phyloP scores from a whole-genome alignment of 2,797 vertebrate species.

The Sebastes iracundus region DNA sequence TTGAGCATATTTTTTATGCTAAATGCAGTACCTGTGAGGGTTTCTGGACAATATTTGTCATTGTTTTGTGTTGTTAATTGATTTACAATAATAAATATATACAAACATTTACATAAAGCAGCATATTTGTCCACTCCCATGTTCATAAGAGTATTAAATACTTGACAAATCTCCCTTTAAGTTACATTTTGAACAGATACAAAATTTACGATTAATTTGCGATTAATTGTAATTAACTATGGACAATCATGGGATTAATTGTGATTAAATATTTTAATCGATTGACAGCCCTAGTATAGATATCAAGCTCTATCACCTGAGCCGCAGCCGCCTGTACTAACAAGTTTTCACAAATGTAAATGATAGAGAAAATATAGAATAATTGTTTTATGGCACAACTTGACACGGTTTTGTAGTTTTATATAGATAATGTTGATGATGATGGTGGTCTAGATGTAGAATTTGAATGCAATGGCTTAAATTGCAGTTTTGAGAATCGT shows the following conservation, averaged over 20 bases:
- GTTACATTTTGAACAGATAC: too few relatives aligned
- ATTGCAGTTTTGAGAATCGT: background rate
- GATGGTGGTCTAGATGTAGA: background rate
- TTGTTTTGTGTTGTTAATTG: too few relatives aligned
- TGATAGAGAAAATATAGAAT: background rate
- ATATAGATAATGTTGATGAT: background rate
- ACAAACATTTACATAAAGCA: too few relatives aligned
- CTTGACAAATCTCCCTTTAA: too few relatives aligned
- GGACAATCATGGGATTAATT: background rate
- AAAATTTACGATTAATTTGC: too few relatives aligned
- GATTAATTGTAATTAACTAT: background rate
- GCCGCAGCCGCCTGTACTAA: background rate
- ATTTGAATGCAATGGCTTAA: background rate
- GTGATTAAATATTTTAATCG: background rate
- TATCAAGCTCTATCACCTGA: background rate
- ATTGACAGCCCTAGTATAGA: accelerated
- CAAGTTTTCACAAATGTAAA: background rate
- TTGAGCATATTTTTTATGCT: too few relatives aligned
- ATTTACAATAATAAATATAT: too few relatives aligned
- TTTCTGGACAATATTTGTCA: too few relatives aligned
- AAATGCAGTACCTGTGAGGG: too few relatives aligned
- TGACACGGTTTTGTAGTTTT: background rate
- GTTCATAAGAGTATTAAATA: too few relatives aligned
- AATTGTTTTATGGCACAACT: background rate
- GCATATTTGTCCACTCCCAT: too few relatives aligned